Base-by-base conservation (phyloP, 2,113 vertebrate genomes). In the Serilophus lunatus region DNA sequence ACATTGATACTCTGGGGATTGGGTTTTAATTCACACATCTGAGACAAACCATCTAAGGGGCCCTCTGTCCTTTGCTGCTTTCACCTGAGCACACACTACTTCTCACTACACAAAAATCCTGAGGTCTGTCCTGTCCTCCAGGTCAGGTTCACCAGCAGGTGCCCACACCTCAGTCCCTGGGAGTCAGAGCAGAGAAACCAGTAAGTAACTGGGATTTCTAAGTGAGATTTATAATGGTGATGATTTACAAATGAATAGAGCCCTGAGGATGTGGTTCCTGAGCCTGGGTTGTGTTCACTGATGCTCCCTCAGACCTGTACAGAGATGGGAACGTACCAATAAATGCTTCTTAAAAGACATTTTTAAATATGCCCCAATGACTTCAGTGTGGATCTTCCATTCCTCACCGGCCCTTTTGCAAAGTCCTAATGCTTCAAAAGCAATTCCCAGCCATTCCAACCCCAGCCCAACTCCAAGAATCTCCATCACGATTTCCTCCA, bases 261-360 rank as follows among this genome's bases (percentile, higher is more conserved):
- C 66, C 42, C 53, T 0, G 2, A 47, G 26, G 60, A 59, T 29
- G 26, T 7, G 19, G 2, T 16, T 31, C 9, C 28, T 0, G 4
- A 42, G 51, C 26, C 57, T 40, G 24, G 53, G 14, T 51, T 61
- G 6, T 5, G 7, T 65, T 78, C 8, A 36, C 15, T 47, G 50
- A 16, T 65, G 42, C 54, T 47, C 60, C 35, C 51, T 63, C n/a
- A 33, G 15, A 64, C 33, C 5, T 22, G 7, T 4, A 6, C 23
- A 42, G 36, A 66, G 33, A 68, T 45, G 5, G 40, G 47, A 70
- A 12, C 10, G 24, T 18, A 44, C 18, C 25, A 47, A 33, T 0
- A 72, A 57, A 22, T 29, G 6, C 25, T 64, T 18, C 10, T 3
- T 6, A 42, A 86, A 63, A 88, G 47, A 19, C 1, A n/a, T 18